A percentile compares a stretch with the other conserved stretches of the same genome.
phyloP scores from a whole-genome alignment of 2,797 vertebrate genomes.

The Anolis apletophallus region DNA sequence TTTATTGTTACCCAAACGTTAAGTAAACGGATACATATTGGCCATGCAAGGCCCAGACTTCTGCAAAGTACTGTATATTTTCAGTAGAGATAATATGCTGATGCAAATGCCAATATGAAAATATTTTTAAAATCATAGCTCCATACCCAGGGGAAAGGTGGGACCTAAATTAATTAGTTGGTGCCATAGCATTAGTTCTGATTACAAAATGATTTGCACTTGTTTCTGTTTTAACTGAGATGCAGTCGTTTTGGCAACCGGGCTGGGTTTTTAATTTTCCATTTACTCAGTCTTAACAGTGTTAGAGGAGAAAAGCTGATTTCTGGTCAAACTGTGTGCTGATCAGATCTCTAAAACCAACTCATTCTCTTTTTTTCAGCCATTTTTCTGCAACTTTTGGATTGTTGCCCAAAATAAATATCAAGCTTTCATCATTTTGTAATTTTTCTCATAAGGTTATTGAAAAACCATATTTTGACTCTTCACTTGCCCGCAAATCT shows the following conservation, averaged over 20 bases:
- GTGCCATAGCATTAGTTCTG: not conserved
- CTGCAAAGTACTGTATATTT: no score
- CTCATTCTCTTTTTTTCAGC: not conserved
- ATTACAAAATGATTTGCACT: not conserved
- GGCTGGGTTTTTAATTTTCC: not conserved
- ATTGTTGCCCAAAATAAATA: not conserved
- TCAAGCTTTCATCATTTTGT: not conserved
- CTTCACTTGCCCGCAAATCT: not conserved
- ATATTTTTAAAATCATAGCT: no score
- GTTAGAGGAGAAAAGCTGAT: not conserved
- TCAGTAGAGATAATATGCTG: no score
- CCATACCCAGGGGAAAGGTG: no score
- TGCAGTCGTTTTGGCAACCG: not conserved
- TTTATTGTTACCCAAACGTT: no score
- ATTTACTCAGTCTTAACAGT: constrained; percentile 2
- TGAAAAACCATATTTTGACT: not conserved
- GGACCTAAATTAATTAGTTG: not conserved
- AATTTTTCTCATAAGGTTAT: not conserved
- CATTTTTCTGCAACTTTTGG: not conserved
- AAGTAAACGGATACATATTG: no score
- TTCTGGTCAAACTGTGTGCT: not conserved
- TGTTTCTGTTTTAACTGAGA: not conserved
- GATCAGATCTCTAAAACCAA: not conserved
- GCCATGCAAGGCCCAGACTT: no score
- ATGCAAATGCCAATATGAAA: no score